Conservation (phyloP, 2,113 vertebrate genomes). For the Ptilonorhynchus violaceus region DNA sequence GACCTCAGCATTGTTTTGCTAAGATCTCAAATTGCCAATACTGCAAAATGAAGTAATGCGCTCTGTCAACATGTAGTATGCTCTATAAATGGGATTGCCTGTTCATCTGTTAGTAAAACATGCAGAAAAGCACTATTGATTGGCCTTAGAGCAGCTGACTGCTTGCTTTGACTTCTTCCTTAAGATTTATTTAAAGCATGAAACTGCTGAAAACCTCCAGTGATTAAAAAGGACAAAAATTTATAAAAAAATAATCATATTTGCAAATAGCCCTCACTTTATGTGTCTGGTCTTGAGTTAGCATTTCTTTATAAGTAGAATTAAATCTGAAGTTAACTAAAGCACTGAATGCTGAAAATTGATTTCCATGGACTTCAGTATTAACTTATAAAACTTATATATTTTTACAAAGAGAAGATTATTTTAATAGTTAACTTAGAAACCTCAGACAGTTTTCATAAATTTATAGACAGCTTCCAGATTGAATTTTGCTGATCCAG, state of each 20-base stretch:
- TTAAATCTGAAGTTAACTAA: neutral
- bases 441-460: conserved; percentile 39
- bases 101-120: conserved; percentile 42
- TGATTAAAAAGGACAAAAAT: neutral
- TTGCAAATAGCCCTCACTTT: neutral
- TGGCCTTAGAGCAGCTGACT: neutral
- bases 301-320: neutral
- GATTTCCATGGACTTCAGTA: neutral
- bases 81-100: conserved; percentile 46
- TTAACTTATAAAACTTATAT: neutral
- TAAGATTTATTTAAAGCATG: neutral
- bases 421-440: neutral
- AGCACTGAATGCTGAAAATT: neutral
- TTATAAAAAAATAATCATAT: neutral
- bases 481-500: conserved; percentile 52
- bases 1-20: conserved; percentile 68
- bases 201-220: neutral
- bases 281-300: neutral
- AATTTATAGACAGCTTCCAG: conserved; percentile 44
- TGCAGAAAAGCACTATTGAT: conserved; percentile 12
- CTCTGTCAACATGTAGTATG: conserved; percentile 66
- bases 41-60: conserved; percentile 61
- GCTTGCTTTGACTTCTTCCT: neutral
- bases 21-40: conserved; percentile 70
- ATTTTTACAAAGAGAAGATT: conserved; percentile 24